Base-by-base conservation (phyloP, 2,113 vertebrate genomes). In the Macquaria ambigua region DNA sequence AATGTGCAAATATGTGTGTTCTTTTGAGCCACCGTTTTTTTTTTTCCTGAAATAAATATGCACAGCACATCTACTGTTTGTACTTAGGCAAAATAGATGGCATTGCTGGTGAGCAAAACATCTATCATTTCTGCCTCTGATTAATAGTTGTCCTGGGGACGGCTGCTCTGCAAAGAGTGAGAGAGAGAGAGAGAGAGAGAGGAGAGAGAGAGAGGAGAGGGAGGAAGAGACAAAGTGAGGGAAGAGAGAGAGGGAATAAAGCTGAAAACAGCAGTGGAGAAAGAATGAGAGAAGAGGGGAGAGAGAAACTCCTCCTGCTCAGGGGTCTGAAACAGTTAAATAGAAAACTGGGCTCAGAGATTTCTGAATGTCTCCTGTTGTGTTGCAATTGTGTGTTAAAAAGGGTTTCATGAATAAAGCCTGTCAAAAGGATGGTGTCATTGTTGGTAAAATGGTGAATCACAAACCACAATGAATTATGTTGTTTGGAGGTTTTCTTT, bases 121-220 rank as follows among this genome's bases (percentile, higher is more conserved):
- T 96, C 93, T 94, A 96, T 96, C 94, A 95, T 95, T 94, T 94
- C 91, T 92, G 91, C 90, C 91, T 92, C 89, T 95, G 94, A 95
- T 96, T 95, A 95, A 95, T 94, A 94, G 95, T 92, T 93, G 94
- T 95, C 95, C 94, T 92, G 93, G 90, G 94, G 94, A 95, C 84
- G 93, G 92, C 81, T 92, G 90, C 81, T 90, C 87, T 89, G 89
- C 90, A 79, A 50, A 88, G 71, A 75, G 82, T 85, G 79, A 77
- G 66, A 52, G 75, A 70, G 81, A 64, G 63, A 59, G 58, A 8
- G 28, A 16, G 25, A n/a, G 37, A 43, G 72, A 39, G 75, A n/a
- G 2, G 80, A 75, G 56, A 20, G 25, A n/a, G 34, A 34, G 66
- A 31, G 78, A 20, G 16, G 53, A 21, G 55, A 64, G 61, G 70